These are phyloP conservation scores for Platorchestia sp. DNA, from an alignment of 1,140 invertebrate species.

Conservation along the genomic window DNA sequence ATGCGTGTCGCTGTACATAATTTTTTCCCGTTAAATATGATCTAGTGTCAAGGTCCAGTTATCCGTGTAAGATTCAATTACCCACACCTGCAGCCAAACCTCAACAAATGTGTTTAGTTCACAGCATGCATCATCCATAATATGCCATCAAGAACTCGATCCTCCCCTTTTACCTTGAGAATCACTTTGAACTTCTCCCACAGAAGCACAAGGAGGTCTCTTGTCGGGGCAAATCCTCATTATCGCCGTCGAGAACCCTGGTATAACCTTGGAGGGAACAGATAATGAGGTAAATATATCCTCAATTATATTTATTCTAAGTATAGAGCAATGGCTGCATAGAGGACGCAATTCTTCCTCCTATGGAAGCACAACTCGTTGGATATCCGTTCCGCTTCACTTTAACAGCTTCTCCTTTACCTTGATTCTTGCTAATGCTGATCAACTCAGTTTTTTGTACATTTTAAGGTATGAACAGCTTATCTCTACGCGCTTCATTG, in stretches of 20 bases:
- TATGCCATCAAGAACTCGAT: not conserved
- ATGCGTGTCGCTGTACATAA: no score
- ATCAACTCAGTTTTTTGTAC: not conserved
- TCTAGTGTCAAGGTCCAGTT: no score
- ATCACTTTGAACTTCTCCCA: no score
- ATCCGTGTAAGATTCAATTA: no score
- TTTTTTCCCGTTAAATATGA: no score
- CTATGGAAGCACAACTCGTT: not conserved
- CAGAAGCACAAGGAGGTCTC: not conserved
- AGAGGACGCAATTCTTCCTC: not conserved
- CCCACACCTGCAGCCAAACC: no score
- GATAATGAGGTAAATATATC: not conserved
- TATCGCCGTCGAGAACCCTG: not conserved
- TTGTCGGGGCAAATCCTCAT: not conserved
- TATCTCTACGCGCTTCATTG: not conserved
- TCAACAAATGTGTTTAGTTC: no score
- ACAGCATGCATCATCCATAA: no score
- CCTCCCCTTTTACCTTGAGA: no score
- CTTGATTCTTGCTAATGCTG: not conserved
- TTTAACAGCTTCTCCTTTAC: not conserved
- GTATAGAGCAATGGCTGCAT: not conserved
- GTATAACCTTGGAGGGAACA: not conserved
- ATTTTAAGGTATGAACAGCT: no score
- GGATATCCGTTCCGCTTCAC: not conserved
- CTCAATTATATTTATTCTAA: not conserved